These are phyloP conservation scores for Aleiodes alternator DNA, from an alignment of 2,888 invertebrate species.

Conservation along the genomic window DNA sequence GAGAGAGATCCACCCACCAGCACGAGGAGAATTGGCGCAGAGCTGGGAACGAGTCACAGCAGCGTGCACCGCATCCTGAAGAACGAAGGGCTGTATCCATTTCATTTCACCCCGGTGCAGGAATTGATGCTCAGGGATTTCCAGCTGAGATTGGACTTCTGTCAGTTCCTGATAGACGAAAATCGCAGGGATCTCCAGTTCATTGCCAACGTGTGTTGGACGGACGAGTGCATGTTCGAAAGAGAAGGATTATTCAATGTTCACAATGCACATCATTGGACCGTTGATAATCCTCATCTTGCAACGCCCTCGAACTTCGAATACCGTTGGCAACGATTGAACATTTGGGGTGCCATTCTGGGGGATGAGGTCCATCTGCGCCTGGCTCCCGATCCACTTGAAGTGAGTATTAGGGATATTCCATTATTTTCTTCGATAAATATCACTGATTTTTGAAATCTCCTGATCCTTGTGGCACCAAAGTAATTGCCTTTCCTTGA, in stretches of 20 bases:
- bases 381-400: conserved; percentile 49
- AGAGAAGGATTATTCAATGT: neutral
- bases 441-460: no score
- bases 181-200: neutral
- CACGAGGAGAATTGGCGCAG: neutral
- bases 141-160: neutral
- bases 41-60: neutral
- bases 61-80: neutral
- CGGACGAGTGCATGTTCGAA: neutral
- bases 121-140: neutral
- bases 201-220: neutral
- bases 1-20: neutral
- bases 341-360: conserved; percentile 45
- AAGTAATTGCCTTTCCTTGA: no score
- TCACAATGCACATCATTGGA: neutral
- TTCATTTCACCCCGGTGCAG: neutral
- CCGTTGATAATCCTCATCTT: conserved; percentile 31
- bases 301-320: conserved; percentile 38
- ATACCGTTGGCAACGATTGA: conserved; percentile 39
- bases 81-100: neutral
- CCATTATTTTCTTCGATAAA: no score
- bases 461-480: no score
- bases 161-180: neutral
- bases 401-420: no score
- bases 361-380: conserved; percentile 56